Base-by-base conservation (phyloP, 2,888 invertebrate genomes). In the Zele albiditarsus region DNA sequence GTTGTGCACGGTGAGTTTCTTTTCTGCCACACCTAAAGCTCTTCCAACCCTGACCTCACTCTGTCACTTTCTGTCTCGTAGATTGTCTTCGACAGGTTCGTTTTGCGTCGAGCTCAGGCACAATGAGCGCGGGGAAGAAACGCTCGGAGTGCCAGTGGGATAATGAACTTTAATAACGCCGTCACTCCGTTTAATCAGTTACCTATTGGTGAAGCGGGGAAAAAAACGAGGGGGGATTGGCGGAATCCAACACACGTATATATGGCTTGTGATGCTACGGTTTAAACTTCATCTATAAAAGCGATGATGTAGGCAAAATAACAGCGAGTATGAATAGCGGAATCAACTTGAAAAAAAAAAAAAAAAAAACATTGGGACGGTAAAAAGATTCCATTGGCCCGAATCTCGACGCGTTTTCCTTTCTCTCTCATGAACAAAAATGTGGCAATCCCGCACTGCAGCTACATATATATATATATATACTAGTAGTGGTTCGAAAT, bases 101-200 rank as follows among this genome's bases (percentile, higher is more conserved):
- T 49, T 69, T 68, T 33, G 69, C 31, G 42, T 65, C 20, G 25
- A 71, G 53, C 20, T 28, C 23, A 31, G 27, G 31, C 38, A 53
- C 65, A 65, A 71, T 71, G 27, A 53, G 38, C 33, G 20, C 14
- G 23, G 58, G 38, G 58, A 8, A 27, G 42, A 49, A 28, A 73
- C 58, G 60, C 46, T n/a, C 23, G 53, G n/a, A 20, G 53, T 53
- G 53, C 42, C 70, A 71, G 75, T 75, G 72, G 57, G 71, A 68
- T 77, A 77, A 80, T 76, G 78, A 80, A 80, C 80, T 77, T 78
- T 77, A 73, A 78, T 79, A 77, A 74, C 75, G 74, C 69, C 57
- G 72, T 78, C 77, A 75, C 75, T 73, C 70, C 31, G 49, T 78
- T 58, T 73, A 68, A 75, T 76, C 73, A 73, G 67, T 46, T 42